Percentiles rank a stretch among this genome's conserved stretches.
phyloP scores from a whole-genome alignment of 2,797 vertebrate species.

The Anguilla pacifica region DNA sequence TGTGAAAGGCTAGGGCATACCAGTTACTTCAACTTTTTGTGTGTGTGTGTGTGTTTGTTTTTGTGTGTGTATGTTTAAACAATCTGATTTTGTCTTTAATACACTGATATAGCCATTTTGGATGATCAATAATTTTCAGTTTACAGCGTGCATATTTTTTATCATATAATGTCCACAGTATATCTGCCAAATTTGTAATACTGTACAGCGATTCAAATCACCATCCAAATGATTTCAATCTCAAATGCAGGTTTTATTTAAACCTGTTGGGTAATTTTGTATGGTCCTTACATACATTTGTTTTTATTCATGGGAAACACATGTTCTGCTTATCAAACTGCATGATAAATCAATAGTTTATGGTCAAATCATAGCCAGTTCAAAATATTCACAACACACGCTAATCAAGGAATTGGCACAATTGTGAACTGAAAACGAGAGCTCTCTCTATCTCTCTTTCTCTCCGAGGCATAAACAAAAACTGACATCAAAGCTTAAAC shows the following conservation, averaged over 20 bases:
- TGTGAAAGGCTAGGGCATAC: background rate
- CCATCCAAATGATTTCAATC: background rate
- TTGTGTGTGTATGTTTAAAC: background rate
- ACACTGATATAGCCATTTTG: background rate
- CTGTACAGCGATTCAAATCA: background rate
- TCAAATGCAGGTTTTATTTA: background rate
- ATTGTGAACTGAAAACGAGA: background rate
- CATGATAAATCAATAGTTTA: background rate
- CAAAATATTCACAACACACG: constrained; percentile 14
- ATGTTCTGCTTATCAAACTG: background rate
- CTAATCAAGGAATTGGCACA: constrained; percentile 2
- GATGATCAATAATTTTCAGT: background rate
- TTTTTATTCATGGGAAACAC: background rate
- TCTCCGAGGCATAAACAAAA: background rate
- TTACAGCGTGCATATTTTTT: background rate
- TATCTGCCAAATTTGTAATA: background rate
- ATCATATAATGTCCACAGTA: background rate
- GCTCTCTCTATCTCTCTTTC: no score
- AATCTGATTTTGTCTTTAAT: background rate
- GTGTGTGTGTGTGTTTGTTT: background rate
- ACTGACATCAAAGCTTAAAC: background rate
- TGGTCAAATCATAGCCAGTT: background rate
- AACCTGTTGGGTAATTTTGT: background rate
- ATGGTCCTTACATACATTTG: background rate
- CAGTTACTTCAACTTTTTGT: background rate